Base-by-base conservation (phyloP, 2,888 invertebrate species). In the Drosophila acutilabella region DNA sequence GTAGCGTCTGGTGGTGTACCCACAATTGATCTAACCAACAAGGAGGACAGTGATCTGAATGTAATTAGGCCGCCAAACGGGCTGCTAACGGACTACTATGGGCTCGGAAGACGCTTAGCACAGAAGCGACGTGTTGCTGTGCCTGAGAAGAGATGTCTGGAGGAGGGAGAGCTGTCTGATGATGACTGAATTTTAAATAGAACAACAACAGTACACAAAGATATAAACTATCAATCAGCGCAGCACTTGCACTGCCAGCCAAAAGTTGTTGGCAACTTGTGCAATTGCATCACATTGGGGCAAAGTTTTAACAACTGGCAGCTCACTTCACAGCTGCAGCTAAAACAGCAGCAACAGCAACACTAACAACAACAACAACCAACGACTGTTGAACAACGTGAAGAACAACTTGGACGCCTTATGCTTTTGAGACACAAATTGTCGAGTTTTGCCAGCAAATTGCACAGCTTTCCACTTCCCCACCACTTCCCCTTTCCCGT, bases 401-500 rank as follows among this genome's bases (percentile, higher is more conserved):
- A 61, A 48, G 38, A 56, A 57, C 48, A 64, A 52, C 48, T 73
- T 36, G 57, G 47, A 61, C 53, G 62, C 70, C 78, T 71, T 64
- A 62, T 74, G 77, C 76, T 66, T 70, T 69, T 66, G 66, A 79
- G 70, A 74, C 71, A 84, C 76, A 81, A 83, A 81, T 81, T 81
- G 85, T 84, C 72, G 72, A 81, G 74, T 81, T 84, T 67, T 71
- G 67, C 66, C 59, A 64, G 80, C 88, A 85, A 82, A 88, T 85
- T 85, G 85, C 86, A 82, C 86, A 79, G 88, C 75, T 84, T 79
- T 79, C 67, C 78, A 81, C 41, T 26, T 78, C 42, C 20, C 45
- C 16, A n/a, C 4, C 38, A 1, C 23, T 23, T 23, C 16, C 14
- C 16, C 8, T 20, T 40, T 10, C 4, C 26, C 6, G 16, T 8